Evolutionary conservation across 1,140 invertebrate genomes (phyloP), one percentile per base, ranked within the genome.

Genomic region (Augochlora pura): DNA sequence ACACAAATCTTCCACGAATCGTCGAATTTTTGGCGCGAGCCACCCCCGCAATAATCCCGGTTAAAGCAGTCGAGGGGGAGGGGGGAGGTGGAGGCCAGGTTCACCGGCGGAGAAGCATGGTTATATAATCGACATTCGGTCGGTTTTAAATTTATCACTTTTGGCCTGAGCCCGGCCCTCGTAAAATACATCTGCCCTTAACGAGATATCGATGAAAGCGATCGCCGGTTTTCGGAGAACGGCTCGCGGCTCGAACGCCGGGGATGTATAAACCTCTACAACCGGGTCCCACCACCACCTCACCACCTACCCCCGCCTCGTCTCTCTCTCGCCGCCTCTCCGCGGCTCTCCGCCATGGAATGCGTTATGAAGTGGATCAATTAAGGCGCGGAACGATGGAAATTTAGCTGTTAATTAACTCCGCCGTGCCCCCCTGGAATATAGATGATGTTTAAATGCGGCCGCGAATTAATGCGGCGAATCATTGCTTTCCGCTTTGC

Each of bases 371-470:
- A 71, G 76, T 78, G 46, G 76, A 78, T 78, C 76, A 78, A 78
- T 78, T 78, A 78, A 78, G 76, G 76, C 60, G 60, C 42, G 42
- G 60, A 71, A 54, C 76, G 59, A 72, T 63, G 75, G 59, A 77
- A 78, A 78, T 78, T 78, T 78, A 78, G 60, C 64, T 64, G 76
- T 64, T 78, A 78, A 78, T 78, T 78, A 78, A 64, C 68, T 46
- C 46, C 59, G 14, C 60, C 23, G 32, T 39, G 25, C 46, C 59
- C 8, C 60, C 23, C 46, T 39, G 25, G 60, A 72, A 64, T 78
- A 72, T 72, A 69, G 57, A 78, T 64, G 76, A 52, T 72, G 76
- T 71, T 78, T 64, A 32, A 78, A 63, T 71, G 60, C 38, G 25
- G 66, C 68, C 14, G 38, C 25, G 38, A 27, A 72, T 72, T 72